Evolutionary conservation across 2,888 invertebrate genomes (phyloP), one percentile per base, ranked within the genome.

Genomic region (Eupithecia dodoneata): DNA sequence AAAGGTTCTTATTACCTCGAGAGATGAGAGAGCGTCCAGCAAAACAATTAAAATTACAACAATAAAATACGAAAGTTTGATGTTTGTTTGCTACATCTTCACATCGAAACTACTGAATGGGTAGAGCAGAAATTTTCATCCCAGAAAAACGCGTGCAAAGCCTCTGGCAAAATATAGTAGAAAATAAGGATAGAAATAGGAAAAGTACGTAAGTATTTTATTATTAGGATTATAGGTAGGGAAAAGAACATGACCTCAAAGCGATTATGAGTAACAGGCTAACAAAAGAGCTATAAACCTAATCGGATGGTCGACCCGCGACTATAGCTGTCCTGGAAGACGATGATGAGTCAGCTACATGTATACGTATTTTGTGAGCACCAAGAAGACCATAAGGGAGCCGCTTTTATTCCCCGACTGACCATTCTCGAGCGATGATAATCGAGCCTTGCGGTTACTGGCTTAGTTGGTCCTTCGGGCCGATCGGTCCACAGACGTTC

Each of bases 341-440:
- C 4, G n/a, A 55, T 55, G 63, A 63, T 63, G 10, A 63, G n/a
- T 77, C 74, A 80, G 76, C 59, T 95, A 89, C 97, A 97, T 88
- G 96, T 96, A 72, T 96, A 96, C 10, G 97, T 96, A 87, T 97
- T 97, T 82, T 97, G 97, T 69, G 96, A 95, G 86, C 97, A 97
- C 97, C 97, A 97, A 83, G 96, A 94, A 0, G 97, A 97, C 96
- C 97, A 97, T 85, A 97, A 89, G 0, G 97, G 96, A 81, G 97
- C 96, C 0, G 96, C 96, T 74, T 93, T 91, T 10, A 97, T 86
- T 7, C 97, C 97, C 30, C 96, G 94, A 49, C 91, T 90, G 10
- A 96, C 89, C 52, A 97, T 88, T 15, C 97, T 92, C 74, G 96
- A 95, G 67, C 97, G 92, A 81, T 97, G 97, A 42, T 96, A 94